Evolutionary conservation across 2,797 vertebrate genomes (phyloP), one percentile per base, ranked within the genome.

Genomic region (Notamacropus eugenii): DNA sequence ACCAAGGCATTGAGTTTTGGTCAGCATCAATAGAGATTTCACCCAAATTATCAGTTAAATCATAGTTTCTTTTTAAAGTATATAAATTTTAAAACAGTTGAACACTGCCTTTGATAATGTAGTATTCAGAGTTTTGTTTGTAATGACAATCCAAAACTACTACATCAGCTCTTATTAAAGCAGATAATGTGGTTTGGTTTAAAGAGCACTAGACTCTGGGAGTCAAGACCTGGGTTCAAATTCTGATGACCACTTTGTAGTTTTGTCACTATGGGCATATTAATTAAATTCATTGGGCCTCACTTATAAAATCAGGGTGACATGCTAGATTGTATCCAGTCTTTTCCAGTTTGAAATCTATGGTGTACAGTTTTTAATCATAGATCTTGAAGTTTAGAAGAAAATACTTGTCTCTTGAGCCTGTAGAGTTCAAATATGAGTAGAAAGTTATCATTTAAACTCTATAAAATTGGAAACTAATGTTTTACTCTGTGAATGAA

Each of bases 51-150:
- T 46, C 40, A 46, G 9, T 46, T 87, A 87, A 87, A 87, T 87
- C 3, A 46, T 87, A 87, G 9, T 40, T 87, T 87, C 40, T 87
- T 87, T 58, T 46, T 46, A 87, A 46, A 27, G 19, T 46, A 82
- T 24, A 46, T 87, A 14, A 24, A 46, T 87, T 46, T 87, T 27
- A 46, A 87, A 87, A 87, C 0, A 27, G 27, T 46, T 91, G 92
- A 57, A 57, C 28, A 54, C 4, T 90, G 31, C 93, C 8, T 59
- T n/a, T 94, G 92, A 57, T 11, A 52, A 92, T 92, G 82, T 62
- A 55, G 54, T n/a, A 54, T 94, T 96, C 93, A 54, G 93, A 54
- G 13, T 55, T 95, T 98, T 94, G 22, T 94, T 95, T 93, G 92
- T 92, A 96, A 57, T 46, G 74, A 50, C 22, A 46, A 46, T 87